Conservation (phyloP, 1,140 invertebrate genomes). For the Medauroidea extradentata region DNA sequence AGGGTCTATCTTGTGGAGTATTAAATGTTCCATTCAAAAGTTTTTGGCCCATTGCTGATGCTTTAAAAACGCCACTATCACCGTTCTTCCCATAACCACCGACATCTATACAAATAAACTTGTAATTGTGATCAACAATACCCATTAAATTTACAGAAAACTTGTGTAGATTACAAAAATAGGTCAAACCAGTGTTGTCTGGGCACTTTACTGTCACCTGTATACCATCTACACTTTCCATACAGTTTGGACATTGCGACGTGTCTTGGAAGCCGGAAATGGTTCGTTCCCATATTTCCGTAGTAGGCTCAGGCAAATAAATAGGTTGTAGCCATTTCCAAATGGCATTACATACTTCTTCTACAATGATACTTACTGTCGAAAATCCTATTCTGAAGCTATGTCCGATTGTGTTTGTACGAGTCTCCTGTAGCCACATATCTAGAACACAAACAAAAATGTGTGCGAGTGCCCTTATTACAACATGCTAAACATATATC, state of each 20-base stretch:
- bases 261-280: slow-evolving; percentile 26
- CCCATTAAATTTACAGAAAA: slow-evolving; percentile 42
- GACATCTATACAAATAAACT: too few relatives aligned
- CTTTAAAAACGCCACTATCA: slow-evolving; percentile 26
- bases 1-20: not conserved
- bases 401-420: slow-evolving; percentile 25
- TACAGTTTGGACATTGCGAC: slow-evolving; percentile 38
- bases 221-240: slow-evolving; percentile 44
- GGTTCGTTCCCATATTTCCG: slow-evolving; percentile 4
- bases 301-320: slow-evolving; percentile 22
- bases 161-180: slow-evolving; percentile 17
- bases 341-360: slow-evolving; percentile 31
- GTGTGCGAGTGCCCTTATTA: not conserved
- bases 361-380: slow-evolving; percentile 30
- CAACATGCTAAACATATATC: not conserved
- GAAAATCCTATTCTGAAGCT: slow-evolving; percentile 32
- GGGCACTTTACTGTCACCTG: slow-evolving; percentile 42
- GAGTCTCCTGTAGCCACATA: slow-evolving; percentile 6
- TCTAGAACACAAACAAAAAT: slow-evolving; percentile 5
- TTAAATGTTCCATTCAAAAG: slow-evolving; percentile 27
- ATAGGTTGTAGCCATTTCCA: slow-evolving; percentile 28
- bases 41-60: not conserved
- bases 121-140: slow-evolving; percentile 40
- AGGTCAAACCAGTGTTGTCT: too few relatives aligned
- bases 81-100: slow-evolving; percentile 34